Evolutionary conservation across 2,797 vertebrate species (phyloP).

Genomic region (Enteromius unitaeniatus): DNA sequence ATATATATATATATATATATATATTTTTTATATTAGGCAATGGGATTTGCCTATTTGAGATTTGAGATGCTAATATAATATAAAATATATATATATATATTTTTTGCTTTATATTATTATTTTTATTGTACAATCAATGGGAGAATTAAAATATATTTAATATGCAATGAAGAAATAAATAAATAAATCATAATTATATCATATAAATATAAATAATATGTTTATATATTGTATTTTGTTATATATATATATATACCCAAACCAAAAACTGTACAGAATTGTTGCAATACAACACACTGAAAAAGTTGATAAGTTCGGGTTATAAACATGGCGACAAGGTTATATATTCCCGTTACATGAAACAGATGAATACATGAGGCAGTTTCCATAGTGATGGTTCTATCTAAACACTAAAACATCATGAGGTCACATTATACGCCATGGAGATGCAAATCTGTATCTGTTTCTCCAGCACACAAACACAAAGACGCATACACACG

Average conservation of each 20-base stretch:
- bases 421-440: slow-evolving; percentile 33
- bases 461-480: slow-evolving; percentile 52
- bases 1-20: too few relatives aligned
- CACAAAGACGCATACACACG: slow-evolving; percentile 14
- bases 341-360: slow-evolving; percentile 51
- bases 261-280: neutral
- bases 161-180: too few relatives aligned
- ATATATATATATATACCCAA: neutral
- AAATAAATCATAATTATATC: too few relatives aligned
- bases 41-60: too few relatives aligned
- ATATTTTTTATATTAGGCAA: too few relatives aligned
- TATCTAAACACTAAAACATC: slow-evolving; percentile 53
- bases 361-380: slow-evolving; percentile 54
- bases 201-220: too few relatives aligned
- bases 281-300: neutral
- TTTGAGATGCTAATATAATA: too few relatives aligned
- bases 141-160: too few relatives aligned
- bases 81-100: too few relatives aligned
- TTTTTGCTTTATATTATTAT: too few relatives aligned
- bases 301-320: neutral
- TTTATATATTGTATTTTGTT: too few relatives aligned
- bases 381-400: slow-evolving; percentile 40
- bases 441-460: neutral
- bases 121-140: too few relatives aligned
- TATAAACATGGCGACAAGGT: neutral